Base-by-base conservation (phyloP, 1,140 invertebrate species). In the Sycobia sp. region DNA sequence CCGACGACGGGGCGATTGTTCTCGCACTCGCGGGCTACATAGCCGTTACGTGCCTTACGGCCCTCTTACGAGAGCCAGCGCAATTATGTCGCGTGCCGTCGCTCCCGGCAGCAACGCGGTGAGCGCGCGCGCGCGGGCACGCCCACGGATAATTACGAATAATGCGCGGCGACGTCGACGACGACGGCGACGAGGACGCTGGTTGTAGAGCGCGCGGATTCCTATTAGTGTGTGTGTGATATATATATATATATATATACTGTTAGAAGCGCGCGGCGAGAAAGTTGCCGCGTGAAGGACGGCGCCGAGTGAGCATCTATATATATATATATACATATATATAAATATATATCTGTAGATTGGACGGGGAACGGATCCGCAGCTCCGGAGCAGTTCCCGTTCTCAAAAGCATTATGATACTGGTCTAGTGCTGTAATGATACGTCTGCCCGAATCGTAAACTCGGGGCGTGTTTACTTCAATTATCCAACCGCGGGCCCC, bases 111-210 rank as follows among this genome's bases (percentile, higher is more conserved):
- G n/a, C n/a, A n/a, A n/a, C n/a, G n/a, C n/a, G n/a, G n/a, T n/a
- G n/a, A n/a, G n/a, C n/a, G n/a, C n/a, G n/a, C n/a, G n/a, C 18
- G 16, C 18, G 9, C 4, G 9, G 53, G 46, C 27, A 44, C 53
- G 53, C 54, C 39, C 9, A 39, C 41, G 54, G 27, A 14, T 57
- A 46, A 57, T 46, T 47, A 34, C 29, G 55, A n/a, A 36, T 57
- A 47, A 57, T 56, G 38, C 39, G 23, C 3, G 53, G 29, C 34
- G 53, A 55, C n/a, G n/a, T n/a, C n/a, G n/a, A n/a, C n/a, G n/a
- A n/a, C n/a, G n/a, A n/a, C n/a, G n/a, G n/a, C n/a, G n/a, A n/a
- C n/a, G n/a, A n/a, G n/a, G n/a, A n/a, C n/a, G n/a, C n/a, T n/a
- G n/a, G n/a, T n/a, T n/a, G n/a, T n/a, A n/a, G n/a, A n/a, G n/a